Base-by-base conservation (phyloP, 2,888 invertebrate species). In the Noctua janthina region DNA sequence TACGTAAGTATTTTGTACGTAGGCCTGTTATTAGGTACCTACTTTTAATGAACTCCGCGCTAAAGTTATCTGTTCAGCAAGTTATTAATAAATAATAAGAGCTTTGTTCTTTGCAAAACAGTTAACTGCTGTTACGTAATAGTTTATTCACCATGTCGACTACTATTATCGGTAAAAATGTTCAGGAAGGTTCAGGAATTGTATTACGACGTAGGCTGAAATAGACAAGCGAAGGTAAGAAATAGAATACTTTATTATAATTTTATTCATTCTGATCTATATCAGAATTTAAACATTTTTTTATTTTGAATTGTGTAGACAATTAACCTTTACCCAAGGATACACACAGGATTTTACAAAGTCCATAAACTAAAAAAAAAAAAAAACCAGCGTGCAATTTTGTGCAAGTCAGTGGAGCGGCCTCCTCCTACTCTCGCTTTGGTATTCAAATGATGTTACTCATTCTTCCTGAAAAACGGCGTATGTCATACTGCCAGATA, bases 61-160 rank as follows among this genome's bases (percentile, higher is more conserved):
- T 74, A 67, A 74, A 85, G 82, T 82, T 78, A 82, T 84, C 77
- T 75, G 43, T 70, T 49, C 69, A 54, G 51, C 71, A 76, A 74
- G 35, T 71, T 72, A 72, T 66, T 73, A 66, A 68, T 85, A 80
- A 84, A 80, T 80, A 81, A 82, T 56, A 74, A 67, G 29, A 54
- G 46, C 59, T 70, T 81, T 73, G 76, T 76, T 81, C 66, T 81
- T 39, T 85, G 81, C 67, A 85, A 79, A 70, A 84, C 29, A 85
- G 39, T 59, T 35, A 39, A 56, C 43, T 75, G 29, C n/a, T 74
- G 54, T 84, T 85, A 76, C 81, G 64, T 81, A 76, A 75, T 59
- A 56, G 23, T 70, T 78, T 79, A 20, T 72, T 76, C 15, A 54
- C 15, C 2, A 66, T 56, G 39, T 75, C 71, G 39, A 70, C 35